Base-by-base conservation (phyloP, 2,797 vertebrate species). In the Bradypodion pumilum region DNA sequence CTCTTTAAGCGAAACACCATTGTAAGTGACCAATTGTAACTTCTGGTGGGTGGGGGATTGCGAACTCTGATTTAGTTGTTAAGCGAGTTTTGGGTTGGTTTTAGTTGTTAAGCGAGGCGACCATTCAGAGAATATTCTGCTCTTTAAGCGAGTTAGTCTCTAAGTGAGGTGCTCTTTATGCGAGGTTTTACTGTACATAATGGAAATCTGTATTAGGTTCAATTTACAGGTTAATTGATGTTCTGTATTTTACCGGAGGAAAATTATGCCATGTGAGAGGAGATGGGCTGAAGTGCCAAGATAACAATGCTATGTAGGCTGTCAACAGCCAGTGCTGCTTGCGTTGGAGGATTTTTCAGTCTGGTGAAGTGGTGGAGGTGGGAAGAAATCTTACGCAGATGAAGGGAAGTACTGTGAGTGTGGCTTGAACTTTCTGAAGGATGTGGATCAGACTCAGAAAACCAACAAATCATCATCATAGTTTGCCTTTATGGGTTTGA, bases 401-500 rank as follows among this genome's bases (percentile, higher is more conserved):
- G 83, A 59, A 74, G 88, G 69, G 63, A 56, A 88, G 80, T 78
- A 68, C 78, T 80, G 82, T 88, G 92, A 68, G 32, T 37, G 6
- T 4, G 1, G 46, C 2, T 77, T 81, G 56, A 88, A 37, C 37
- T 40, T 15, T 37, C 72, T 56, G 52, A 81, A 80, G 82, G 70
- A 46, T 66, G 62, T 40, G 74, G 52, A 4, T 65, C 60, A 37
- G 15, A 56, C 91, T 88, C 82, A 85, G 23, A 82, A 86, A 29
- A 74, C 77, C 2, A 46, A 65, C 10, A 12, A 56, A 74, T 49
- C 73, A 88, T 81, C 77, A 82, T 81, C 90, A 23, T 77, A 42
- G 25, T 84, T 92, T 92, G 83, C 91, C 91, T 94, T 94, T 91
- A 74, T 91, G 92, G 96, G 65, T 89, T 95, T 97, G 94, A 95